Conservation (phyloP, 2,888 invertebrate genomes). For the Drosophila limbata region DNA sequence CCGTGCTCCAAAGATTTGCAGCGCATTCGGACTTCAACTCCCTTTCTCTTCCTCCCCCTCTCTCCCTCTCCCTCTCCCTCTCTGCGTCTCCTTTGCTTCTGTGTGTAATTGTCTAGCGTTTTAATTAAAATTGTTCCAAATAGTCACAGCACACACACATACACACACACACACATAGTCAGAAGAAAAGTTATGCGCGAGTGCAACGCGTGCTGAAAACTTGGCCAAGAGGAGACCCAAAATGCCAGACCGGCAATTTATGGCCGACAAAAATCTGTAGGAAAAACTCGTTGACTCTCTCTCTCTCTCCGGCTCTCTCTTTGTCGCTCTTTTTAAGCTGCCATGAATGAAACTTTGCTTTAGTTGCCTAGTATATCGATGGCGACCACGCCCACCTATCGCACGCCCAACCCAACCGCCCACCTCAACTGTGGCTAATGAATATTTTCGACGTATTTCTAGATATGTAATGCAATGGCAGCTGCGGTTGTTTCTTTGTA, state of each 20-base stretch:
- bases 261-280: slow-evolving; percentile 70
- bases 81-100: slow-evolving; percentile 29
- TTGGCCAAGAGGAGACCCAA: slow-evolving; percentile 58
- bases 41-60: not conserved
- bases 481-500: slow-evolving; percentile 65
- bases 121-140: slow-evolving; percentile 79
- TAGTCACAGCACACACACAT: slow-evolving; percentile 50
- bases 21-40: slow-evolving; percentile 24
- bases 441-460: slow-evolving; percentile 62
- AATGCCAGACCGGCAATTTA: slow-evolving; percentile 68
- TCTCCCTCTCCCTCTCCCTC: not conserved
- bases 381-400: slow-evolving; percentile 34
- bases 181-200: slow-evolving; percentile 60
- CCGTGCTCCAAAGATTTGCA: slow-evolving; percentile 41
- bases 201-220: slow-evolving; percentile 67
- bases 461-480: slow-evolving; percentile 57
- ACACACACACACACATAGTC: not conserved
- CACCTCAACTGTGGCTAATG: slow-evolving; percentile 60
- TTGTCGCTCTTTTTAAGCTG: not conserved
- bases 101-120: slow-evolving; percentile 77
- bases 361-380: slow-evolving; percentile 34
- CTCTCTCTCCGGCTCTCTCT: not conserved
- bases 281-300: slow-evolving; percentile 52
- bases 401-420: not conserved
- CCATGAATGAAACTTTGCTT: slow-evolving; percentile 3